phyloP scores from a whole-genome alignment of 2,797 vertebrate genomes.

The Clarias laeviceps region DNA sequence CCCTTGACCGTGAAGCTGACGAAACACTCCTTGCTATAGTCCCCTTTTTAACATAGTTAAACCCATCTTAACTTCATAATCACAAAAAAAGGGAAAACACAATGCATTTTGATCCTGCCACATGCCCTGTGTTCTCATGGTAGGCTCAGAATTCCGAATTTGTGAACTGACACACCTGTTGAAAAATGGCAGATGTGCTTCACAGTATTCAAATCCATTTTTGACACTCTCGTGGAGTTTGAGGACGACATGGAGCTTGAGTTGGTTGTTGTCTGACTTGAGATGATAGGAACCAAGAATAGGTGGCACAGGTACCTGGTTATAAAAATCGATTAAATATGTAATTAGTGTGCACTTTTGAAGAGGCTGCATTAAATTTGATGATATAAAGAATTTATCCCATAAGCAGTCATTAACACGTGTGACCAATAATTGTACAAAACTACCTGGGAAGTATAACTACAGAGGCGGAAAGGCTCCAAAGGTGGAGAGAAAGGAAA shows the following conservation, averaged over 20 bases:
- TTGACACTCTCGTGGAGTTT: constrained; percentile 95
- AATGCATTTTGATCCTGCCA: background rate
- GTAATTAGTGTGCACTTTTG: background rate
- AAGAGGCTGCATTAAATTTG: background rate
- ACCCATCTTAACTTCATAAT: background rate
- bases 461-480: constrained; percentile 88
- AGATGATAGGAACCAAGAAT: constrained; percentile 90
- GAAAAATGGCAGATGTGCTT: constrained; percentile 89
- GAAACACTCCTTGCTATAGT: background rate
- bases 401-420: background rate
- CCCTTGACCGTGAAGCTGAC: background rate
- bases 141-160: background rate
- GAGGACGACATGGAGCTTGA: constrained; percentile 81
- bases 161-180: constrained; percentile 82
- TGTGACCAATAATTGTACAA: background rate
- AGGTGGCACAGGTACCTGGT: constrained; percentile 90
- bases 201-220: constrained; percentile 93
- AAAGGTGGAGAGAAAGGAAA: constrained; percentile 92
- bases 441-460: constrained; percentile 91
- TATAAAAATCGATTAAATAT: background rate
- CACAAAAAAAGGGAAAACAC: background rate
- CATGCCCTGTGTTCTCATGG: background rate
- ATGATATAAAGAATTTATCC: background rate
- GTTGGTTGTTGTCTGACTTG: constrained; percentile 77
- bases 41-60: background rate